Base-by-base conservation (phyloP, 2,888 invertebrate species). In the Ochropleura plecta region DNA sequence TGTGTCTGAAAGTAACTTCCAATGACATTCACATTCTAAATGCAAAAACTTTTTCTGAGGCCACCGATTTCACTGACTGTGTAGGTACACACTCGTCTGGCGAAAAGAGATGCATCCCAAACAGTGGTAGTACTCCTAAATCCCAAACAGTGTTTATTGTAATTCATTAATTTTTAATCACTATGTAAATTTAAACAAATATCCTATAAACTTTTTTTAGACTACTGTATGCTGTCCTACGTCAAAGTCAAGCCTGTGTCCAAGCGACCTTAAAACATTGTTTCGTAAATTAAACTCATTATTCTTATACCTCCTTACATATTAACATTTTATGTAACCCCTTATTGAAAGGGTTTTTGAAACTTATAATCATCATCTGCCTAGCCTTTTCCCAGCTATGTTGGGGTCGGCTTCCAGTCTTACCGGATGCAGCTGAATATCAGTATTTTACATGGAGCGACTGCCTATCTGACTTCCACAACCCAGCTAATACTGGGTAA, bases 201-300 rank as follows among this genome's bases (percentile, higher is more conserved):
- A 53, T 62, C n/a, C 14, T 20, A 60, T 49, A 30, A 55, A 49
- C 10, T 65, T 78, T 81, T 79, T 76, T 18, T 30, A 66, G 55
- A 53, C 62, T 57, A 46, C 57, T 72, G 57, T 55, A 42, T 70
- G 30, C 49, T 53, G 14, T 49, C 83, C 78, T 63, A 70, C 48
- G 20, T 83, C 83, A 83, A 73, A 71, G 83, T 83, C 83, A 83
- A 71, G 55, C 65, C 65, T 49, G 60, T 48, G 62, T 79, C 70
- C 60, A 65, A 51, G n/a, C 46, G 83, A 70, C 75, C 76, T 63
- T 70, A 49, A 68, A 30, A 57, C 75, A 75, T 71, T 76, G 77
- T 82, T 82, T 72, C 66, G 80, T 80, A 77, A 82, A 80, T 84
- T 72, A 74, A 20, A 68, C 64, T 59, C 65, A 74, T 74, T 82